Evolutionary conservation across 2,888 invertebrate genomes (phyloP), one percentile per base, ranked within the genome.

Genomic region (Diabrotica balteata): DNA sequence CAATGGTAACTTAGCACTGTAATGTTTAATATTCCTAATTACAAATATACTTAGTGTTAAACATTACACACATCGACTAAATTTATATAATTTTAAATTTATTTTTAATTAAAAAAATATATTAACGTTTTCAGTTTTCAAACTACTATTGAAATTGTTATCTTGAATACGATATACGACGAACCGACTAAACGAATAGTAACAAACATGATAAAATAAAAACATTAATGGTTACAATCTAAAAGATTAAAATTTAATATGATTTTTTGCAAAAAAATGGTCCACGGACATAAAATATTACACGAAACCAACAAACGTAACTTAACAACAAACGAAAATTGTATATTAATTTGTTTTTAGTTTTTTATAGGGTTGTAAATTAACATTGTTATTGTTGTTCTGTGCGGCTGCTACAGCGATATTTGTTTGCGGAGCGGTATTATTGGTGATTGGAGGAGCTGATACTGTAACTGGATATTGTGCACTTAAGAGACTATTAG

Each of bases 351-450:
- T 93, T 79, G 94, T 94, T 87, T 94, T 94, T 90, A 94, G 91
- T 87, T 94, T 94, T 86, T 95, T 95, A 86, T 93, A 94, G 67
- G 95, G 95, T 83, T 94, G 94, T 82, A 93, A 87, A 32, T 89
- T 89, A 69, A 88, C 87, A 73, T 84, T 84, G 74, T 86, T 85
- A 73, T 84, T 63, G 76, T 85, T 85, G 76, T 84, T 83, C 63
- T 82, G 79, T 52, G 81, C 81, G 42, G 87, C 87, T 82, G 85
- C 80, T 77, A 87, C 79, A n/a, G 81, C 77, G 2, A 66, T 68
- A 10, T 51, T 63, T 7, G 69, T 59, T 47, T 69, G 69, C 11
- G 80, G 74, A 80, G 86, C 82, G 7, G 79, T 76, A 9, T 80
- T 76, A 58, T 79, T 79, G 55, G 80, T 79, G 59, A 79, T 76